These are phyloP conservation scores for Odontesthes bonariensis DNA, from an alignment of 2,113 vertebrate species.

Conservation along the genomic window DNA sequence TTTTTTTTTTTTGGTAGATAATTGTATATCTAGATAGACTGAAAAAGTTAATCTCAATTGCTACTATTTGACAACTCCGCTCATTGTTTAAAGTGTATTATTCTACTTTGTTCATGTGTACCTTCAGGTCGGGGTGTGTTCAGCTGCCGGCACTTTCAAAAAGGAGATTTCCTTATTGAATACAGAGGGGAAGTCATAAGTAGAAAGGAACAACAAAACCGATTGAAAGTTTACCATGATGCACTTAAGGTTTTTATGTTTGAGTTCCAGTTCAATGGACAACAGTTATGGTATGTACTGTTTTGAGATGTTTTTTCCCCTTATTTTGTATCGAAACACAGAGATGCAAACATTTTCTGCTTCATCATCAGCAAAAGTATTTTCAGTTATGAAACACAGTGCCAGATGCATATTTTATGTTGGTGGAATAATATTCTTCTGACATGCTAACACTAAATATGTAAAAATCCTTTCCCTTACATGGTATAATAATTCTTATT, in stretches of 20 bases:
- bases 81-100: too few relatives aligned
- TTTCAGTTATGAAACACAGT: too few relatives aligned
- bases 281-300: background rate
- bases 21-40: too few relatives aligned
- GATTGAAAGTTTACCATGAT: background rate
- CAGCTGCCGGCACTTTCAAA: background rate
- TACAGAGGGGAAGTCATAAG: background rate
- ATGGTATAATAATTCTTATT: background rate
- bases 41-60: too few relatives aligned
- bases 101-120: background rate
- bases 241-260: slow-evolving; percentile 4
- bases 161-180: slow-evolving; percentile 6
- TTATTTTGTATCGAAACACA: background rate
- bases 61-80: too few relatives aligned
- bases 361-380: too few relatives aligned
- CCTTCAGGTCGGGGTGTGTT: background rate
- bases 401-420: too few relatives aligned
- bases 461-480: background rate
- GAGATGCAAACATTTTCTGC: background rate
- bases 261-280: background rate
- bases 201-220: background rate
- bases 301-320: background rate
- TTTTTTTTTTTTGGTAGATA: too few relatives aligned
- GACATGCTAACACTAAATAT: background rate
- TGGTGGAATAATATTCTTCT: too few relatives aligned